A percentile compares a stretch with the other conserved stretches of the same genome.
Conservation (phyloP, 1,140 invertebrate genomes). For the Zophobas morio region DNA sequence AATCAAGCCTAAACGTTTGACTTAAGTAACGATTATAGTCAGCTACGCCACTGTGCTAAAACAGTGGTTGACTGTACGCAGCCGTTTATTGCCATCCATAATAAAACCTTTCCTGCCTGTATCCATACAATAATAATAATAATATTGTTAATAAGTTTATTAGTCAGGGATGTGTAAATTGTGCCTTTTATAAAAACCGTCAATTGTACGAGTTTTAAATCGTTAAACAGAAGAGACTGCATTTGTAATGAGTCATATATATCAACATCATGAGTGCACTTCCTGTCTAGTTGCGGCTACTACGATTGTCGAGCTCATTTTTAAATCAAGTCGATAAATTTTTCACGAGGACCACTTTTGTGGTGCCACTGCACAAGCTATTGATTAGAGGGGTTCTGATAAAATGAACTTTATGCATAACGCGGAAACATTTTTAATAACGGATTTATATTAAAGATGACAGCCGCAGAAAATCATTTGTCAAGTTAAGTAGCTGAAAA, state of each 20-base stretch:
- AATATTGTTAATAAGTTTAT: constrained; percentile 37
- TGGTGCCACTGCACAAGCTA: constrained; percentile 8
- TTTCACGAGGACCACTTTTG: constrained; percentile 21
- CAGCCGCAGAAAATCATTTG: no score
- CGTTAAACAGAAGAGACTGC: constrained; percentile 14
- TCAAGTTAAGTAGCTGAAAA: not conserved
- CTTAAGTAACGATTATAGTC: no score
- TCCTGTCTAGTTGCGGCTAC: constrained; percentile 28
- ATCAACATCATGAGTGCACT: constrained; percentile 38
- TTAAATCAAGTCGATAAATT: constrained; percentile 26
- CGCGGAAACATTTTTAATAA: constrained; percentile 2
- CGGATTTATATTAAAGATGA: not conserved
- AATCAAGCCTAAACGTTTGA: no score
- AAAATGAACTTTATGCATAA: constrained; percentile 1
- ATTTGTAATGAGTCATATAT: constrained; percentile 17
- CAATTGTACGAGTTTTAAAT: constrained; percentile 23
- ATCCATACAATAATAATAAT: constrained; percentile 5
- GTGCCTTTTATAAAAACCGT: constrained; percentile 13
- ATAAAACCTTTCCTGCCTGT: constrained; percentile 13
- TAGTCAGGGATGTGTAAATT: constrained; percentile 5
- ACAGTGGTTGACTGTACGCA: constrained; percentile 25
- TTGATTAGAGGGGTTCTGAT: constrained; percentile 14
- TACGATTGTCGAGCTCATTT: constrained; percentile 36
- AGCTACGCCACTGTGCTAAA: constrained; percentile 13
- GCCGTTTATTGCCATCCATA: constrained; percentile 14